phyloP scores from a whole-genome alignment of 1,140 invertebrate genomes.

The Drosophila chauvacae region DNA sequence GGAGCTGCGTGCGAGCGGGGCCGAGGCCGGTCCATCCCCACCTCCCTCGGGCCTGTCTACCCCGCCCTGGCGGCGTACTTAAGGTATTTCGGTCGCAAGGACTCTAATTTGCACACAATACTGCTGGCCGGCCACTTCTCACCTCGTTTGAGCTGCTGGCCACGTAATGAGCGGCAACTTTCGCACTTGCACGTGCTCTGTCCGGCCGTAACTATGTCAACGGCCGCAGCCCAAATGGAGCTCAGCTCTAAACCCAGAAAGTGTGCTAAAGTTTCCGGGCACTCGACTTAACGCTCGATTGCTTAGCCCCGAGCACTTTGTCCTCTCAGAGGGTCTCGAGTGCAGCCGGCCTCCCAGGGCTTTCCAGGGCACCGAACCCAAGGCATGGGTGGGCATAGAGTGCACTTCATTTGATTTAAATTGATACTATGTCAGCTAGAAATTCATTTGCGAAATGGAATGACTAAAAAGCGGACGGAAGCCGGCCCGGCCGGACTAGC shows the following conservation, averaged over 20 bases:
- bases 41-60: slow-evolving; percentile 3
- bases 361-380: background rate
- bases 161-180: slow-evolving; percentile 79
- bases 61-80: slow-evolving; percentile 27
- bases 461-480: slow-evolving; percentile 24
- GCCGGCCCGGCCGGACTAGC: slow-evolving; percentile 25
- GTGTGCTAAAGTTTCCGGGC: slow-evolving; percentile 69
- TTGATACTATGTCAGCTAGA: slow-evolving; percentile 75
- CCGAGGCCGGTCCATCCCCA: background rate
- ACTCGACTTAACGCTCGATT: slow-evolving; percentile 70
- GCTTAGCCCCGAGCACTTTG: slow-evolving; percentile 41
- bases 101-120: slow-evolving; percentile 68
- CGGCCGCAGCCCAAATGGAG: slow-evolving; percentile 17
- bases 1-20: slow-evolving; percentile 8
- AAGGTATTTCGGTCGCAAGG: slow-evolving; percentile 45
- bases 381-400: slow-evolving; percentile 44
- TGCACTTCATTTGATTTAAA: slow-evolving; percentile 82
- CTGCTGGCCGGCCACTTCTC: slow-evolving; percentile 52
- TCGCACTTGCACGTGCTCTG: slow-evolving; percentile 70
- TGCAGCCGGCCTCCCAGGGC: slow-evolving; percentile 13
- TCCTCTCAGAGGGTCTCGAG: slow-evolving; percentile 42
- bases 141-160: slow-evolving; percentile 70
- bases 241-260: slow-evolving; percentile 26
- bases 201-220: slow-evolving; percentile 67
- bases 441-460: slow-evolving; percentile 77